Evolutionary conservation across 2,888 invertebrate species (phyloP).

Genomic region (Lamellibrachia satsuma): DNA sequence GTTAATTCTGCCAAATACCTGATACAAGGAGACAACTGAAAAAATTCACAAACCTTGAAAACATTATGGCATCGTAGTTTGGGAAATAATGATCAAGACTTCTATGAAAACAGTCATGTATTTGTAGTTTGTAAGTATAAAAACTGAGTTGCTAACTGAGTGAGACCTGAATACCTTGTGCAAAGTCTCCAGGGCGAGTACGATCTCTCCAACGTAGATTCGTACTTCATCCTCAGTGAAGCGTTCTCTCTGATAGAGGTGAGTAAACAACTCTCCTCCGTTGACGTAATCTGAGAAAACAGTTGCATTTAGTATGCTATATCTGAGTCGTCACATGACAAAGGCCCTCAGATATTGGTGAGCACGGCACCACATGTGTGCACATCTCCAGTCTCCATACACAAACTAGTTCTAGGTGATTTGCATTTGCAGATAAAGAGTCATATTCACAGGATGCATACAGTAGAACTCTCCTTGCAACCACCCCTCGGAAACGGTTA

Average conservation of each 20-base stretch:
- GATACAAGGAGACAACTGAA: too few species aligned
- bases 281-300: slow-evolving; percentile 85
- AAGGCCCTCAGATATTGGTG: neutral
- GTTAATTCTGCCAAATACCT: too few species aligned
- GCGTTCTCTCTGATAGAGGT: slow-evolving; percentile 91
- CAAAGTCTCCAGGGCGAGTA: slow-evolving; percentile 91
- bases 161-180: slow-evolving; percentile 77
- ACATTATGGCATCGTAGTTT: too few species aligned
- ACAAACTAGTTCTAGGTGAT: neutral
- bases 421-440: neutral
- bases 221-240: slow-evolving; percentile 90
- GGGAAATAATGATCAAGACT: too few species aligned
- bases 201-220: slow-evolving; percentile 95
- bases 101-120: too few species aligned
- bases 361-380: neutral
- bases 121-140: too few species aligned
- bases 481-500: too few species aligned
- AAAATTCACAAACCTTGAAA: too few species aligned
- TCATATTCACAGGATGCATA: too few species aligned
- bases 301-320: slow-evolving; percentile 40
- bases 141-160: neutral
- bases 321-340: neutral
- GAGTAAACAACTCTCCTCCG: slow-evolving; percentile 96
- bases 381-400: neutral
- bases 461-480: too few species aligned